Evolutionary conservation across 2,888 invertebrate species (phyloP).

Genomic region (Leptogaster cylindrica): DNA sequence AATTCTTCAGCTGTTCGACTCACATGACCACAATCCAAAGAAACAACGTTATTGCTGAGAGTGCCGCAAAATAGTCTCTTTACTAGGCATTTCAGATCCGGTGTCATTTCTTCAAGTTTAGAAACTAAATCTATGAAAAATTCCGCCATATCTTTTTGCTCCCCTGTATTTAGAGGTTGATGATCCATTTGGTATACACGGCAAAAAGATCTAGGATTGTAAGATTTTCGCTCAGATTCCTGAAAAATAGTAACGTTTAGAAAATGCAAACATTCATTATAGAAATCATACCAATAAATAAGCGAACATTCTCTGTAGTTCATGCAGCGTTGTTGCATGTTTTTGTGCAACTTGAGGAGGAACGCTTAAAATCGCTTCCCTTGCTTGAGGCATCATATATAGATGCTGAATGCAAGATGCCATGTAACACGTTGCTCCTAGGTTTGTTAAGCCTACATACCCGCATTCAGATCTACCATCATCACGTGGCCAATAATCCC

Average conservation of each 20-base stretch:
- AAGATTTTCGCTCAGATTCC: slow-evolving; percentile 94
- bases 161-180: slow-evolving; percentile 92
- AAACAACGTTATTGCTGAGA: slow-evolving; percentile 93
- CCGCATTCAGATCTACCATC: slow-evolving; percentile 94
- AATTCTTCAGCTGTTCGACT: slow-evolving; percentile 94
- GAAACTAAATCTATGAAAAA: slow-evolving; percentile 96
- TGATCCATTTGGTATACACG: slow-evolving; percentile 98
- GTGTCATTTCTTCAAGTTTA: slow-evolving; percentile 95
- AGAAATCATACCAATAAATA: slow-evolving; percentile 69
- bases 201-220: slow-evolving; percentile 94
- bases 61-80: slow-evolving; percentile 93
- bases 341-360: slow-evolving; percentile 76
- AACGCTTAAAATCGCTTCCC: slow-evolving; percentile 81
- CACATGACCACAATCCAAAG: slow-evolving; percentile 93
- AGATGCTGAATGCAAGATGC: slow-evolving; percentile 97
- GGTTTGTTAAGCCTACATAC: slow-evolving; percentile 91
- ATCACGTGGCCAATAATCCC: slow-evolving; percentile 98
- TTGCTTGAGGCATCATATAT: slow-evolving; percentile 95
- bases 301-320: slow-evolving; percentile 94
- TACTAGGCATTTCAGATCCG: slow-evolving; percentile 84
- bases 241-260: slow-evolving; percentile 54
- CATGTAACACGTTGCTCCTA: slow-evolving; percentile 97
- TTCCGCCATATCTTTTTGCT: slow-evolving; percentile 98
- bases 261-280: slow-evolving; percentile 24
- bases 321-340: slow-evolving; percentile 81